Percentiles rank a stretch among this genome's conserved stretches.
Conservation (phyloP, 2,797 vertebrate genomes). For the Craterocephalus amniculus region DNA sequence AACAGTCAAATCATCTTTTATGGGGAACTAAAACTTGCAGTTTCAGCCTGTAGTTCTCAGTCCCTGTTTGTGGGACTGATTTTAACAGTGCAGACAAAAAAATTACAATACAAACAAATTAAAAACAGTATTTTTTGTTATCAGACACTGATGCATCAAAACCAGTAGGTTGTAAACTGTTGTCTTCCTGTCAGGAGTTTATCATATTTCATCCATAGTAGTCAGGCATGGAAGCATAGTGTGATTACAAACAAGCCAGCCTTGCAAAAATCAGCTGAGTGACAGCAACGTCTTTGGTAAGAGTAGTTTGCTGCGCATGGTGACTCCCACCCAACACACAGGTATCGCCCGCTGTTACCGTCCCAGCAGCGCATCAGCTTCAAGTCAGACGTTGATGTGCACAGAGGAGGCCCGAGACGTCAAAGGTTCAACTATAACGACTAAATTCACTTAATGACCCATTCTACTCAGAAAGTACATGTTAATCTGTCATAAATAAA, state of each 20-base stretch:
- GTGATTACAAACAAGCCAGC: neutral
- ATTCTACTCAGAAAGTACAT: neutral
- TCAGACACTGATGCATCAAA: no score
- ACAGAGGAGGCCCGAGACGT: neutral
- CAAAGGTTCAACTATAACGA: neutral
- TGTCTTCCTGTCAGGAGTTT: neutral
- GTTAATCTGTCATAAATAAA: neutral
- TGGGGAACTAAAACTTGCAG: no score
- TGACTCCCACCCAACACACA: neutral
- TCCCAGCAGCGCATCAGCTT: neutral
- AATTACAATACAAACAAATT: no score
- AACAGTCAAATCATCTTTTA: no score
- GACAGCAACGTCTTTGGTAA: neutral
- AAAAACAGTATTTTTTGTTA: no score
- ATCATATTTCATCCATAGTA: neutral
- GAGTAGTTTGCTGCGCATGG: neutral
- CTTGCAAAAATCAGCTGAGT: neutral
- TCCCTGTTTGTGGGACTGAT: no score
- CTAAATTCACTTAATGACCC: neutral
- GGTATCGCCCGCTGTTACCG: neutral
- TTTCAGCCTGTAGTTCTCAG: no score
- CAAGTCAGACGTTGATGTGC: neutral
- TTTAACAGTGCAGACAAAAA: no score
- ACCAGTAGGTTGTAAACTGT: neutral
- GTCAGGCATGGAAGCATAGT: neutral